Evolutionary conservation across 2,888 invertebrate species (phyloP).

Genomic region (Andrena flavipes): DNA sequence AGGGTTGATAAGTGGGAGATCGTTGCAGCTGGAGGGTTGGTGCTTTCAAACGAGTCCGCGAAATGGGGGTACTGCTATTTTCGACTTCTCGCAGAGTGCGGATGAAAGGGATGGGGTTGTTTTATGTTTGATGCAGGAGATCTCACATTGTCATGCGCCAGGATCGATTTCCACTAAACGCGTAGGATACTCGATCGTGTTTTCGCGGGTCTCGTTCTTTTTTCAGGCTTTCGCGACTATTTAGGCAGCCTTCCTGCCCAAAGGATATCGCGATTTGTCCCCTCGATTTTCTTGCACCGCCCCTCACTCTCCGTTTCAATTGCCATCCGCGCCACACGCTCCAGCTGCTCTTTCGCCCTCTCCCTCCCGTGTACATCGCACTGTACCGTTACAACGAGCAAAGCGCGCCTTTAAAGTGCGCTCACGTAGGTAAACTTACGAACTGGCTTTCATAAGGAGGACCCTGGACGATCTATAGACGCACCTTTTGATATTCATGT

Average conservation of each 20-base stretch:
- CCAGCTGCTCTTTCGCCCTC: conserved; percentile 27
- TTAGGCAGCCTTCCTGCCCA: neutral
- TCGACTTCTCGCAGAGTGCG: neutral
- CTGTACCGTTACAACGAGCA: conserved; percentile 67
- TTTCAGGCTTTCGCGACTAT: neutral
- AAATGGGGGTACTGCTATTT: neutral
- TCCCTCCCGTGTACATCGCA: conserved; percentile 31
- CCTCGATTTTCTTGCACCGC: conserved; percentile 20
- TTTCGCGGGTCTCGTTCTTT: neutral
- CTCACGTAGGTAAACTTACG: conserved; percentile 72
- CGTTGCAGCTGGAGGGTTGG: neutral
- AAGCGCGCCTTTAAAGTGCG: conserved; percentile 64
- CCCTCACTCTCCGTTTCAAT: conserved; percentile 39
- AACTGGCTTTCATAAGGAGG: conserved; percentile 62
- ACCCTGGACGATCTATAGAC: conserved; percentile 44
- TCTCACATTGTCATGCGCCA: neutral
- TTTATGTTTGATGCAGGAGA: neutral
- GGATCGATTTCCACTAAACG: conserved; percentile 1
- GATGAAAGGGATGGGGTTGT: neutral
- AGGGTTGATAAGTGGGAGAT: conserved; percentile 9
- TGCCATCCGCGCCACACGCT: conserved; percentile 17
- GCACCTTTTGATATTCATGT: conserved; percentile 65
- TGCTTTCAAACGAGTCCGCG: neutral
- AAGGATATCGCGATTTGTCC: neutral
- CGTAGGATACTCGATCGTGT: neutral